A percentile compares a stretch with the other conserved stretches of the same genome.
Evolutionary conservation across 2,113 vertebrate species (phyloP).

Genomic region (Bubo blakistoni): DNA sequence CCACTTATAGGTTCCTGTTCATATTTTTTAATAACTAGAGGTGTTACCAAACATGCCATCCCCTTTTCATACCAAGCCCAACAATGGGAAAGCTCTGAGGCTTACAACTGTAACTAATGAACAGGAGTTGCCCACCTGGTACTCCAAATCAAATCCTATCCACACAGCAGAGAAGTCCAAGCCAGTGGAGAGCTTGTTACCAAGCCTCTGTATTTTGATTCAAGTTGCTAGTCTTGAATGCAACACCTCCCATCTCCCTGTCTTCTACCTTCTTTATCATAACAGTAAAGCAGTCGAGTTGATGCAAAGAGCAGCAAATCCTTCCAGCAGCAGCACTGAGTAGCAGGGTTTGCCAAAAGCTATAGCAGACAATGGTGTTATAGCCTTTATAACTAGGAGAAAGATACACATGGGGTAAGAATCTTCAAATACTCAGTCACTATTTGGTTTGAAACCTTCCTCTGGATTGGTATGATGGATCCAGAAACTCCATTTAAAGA

Average conservation of each 20-base stretch:
- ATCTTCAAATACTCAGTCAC: neutral
- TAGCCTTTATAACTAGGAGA: neutral
- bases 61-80: neutral
- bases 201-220: neutral
- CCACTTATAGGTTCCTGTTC: neutral
- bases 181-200: neutral
- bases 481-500: neutral
- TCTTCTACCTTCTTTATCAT: neutral
- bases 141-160: neutral
- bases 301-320: neutral
- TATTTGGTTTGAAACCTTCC: neutral
- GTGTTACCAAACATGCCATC: neutral
- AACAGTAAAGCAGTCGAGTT: neutral
- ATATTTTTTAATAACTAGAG: neutral
- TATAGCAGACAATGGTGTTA: neutral
- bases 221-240: neutral
- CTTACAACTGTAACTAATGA: neutral
- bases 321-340: neutral
- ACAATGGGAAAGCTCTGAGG: neutral
- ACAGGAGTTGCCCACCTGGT: neutral
- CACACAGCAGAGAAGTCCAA: neutral
- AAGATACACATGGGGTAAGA: rapidly evolving
- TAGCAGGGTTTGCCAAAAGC: neutral
- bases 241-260: neutral
- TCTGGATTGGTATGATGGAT: neutral